Evolutionary conservation across 2,888 invertebrate species (phyloP).

Genomic region (Thysanoteuthis rhombus): DNA sequence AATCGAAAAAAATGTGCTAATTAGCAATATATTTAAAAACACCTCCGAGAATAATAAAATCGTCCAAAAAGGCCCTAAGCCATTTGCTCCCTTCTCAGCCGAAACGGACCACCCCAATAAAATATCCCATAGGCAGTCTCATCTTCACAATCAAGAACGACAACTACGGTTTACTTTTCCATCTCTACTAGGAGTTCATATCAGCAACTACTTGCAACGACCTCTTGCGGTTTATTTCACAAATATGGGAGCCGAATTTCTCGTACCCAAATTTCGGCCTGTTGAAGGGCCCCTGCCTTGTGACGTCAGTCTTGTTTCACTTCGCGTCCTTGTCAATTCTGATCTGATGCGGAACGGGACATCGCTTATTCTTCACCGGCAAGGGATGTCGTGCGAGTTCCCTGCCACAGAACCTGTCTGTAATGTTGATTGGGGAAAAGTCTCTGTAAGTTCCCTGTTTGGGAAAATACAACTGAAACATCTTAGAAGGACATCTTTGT

Average conservation of each 20-base stretch:
- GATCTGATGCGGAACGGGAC: constrained; percentile 54
- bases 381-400: constrained; percentile 54
- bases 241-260: constrained; percentile 45
- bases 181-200: constrained; percentile 45
- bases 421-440: constrained; percentile 33
- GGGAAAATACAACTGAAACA: constrained; percentile 40
- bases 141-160: background rate
- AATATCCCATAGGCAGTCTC: background rate
- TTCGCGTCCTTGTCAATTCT: constrained; percentile 51
- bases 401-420: constrained; percentile 45
- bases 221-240: constrained; percentile 49
- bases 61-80: background rate
- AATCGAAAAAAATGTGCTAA: background rate
- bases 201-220: constrained; percentile 51
- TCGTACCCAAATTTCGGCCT: constrained; percentile 43
- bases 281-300: constrained; percentile 52
- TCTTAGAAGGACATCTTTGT: constrained; percentile 32
- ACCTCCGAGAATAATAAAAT: background rate
- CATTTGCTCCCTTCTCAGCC: background rate
- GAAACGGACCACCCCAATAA: background rate
- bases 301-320: constrained; percentile 51
- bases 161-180: constrained; percentile 43
- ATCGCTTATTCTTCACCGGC: constrained; percentile 56
- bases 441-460: constrained; percentile 45
- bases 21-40: background rate